phyloP scores from a whole-genome alignment of 2,113 vertebrate species.

The Oreochromis tanganicae region DNA sequence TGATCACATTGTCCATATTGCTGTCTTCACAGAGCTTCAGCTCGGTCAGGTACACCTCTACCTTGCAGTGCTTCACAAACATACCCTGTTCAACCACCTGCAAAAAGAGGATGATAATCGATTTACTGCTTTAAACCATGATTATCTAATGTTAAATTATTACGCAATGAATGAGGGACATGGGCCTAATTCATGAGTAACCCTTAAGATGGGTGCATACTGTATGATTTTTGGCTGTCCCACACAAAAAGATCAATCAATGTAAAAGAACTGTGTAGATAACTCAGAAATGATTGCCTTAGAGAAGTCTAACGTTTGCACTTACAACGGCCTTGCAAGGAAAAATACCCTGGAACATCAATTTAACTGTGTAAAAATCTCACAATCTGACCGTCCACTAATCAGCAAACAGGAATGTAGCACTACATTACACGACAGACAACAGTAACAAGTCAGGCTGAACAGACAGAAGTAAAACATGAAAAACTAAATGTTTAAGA shows the following conservation, averaged over 20 bases:
- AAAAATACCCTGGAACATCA: neutral
- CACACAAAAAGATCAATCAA: neutral
- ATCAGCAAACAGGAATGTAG: neutral
- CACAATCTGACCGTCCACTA: neutral
- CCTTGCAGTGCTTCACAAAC: constrained; percentile 99
- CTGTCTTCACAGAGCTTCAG: constrained; percentile 96
- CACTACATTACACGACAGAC: neutral
- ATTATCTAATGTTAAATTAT: neutral
- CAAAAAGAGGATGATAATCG: neutral
- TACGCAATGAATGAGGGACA: neutral
- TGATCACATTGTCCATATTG: constrained; percentile 93
- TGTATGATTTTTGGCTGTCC: neutral
- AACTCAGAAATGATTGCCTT: neutral
- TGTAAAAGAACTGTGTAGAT: neutral
- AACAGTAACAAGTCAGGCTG: neutral
- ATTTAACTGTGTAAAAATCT: neutral
- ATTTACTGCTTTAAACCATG: neutral
- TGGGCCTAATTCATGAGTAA: neutral
- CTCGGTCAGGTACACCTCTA: constrained; percentile 98
- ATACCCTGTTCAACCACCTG: constrained; percentile 99
- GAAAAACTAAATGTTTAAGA: neutral
- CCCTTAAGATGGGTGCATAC: neutral
- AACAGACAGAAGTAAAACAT: neutral
- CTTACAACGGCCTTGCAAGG: neutral
- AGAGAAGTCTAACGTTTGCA: neutral